phyloP scores from a whole-genome alignment of 2,888 invertebrate species.

The Nomada hirtipes region DNA sequence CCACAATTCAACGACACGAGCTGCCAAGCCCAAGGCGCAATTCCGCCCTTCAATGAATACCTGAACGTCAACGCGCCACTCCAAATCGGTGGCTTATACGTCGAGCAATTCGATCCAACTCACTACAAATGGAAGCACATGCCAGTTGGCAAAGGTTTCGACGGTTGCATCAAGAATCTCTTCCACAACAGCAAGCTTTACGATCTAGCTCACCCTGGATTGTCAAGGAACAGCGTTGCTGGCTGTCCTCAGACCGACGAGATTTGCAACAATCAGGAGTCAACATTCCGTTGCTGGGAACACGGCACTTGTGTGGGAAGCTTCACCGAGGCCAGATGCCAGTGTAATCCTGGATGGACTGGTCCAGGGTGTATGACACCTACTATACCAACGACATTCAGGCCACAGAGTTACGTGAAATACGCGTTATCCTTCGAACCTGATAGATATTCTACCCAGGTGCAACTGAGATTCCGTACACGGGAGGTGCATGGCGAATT shows the following conservation, averaged over 20 bases:
- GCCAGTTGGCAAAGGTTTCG: slow-evolving; percentile 95
- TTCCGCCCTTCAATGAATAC: slow-evolving; percentile 98
- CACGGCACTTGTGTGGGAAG: slow-evolving; percentile 98
- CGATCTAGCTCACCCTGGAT: slow-evolving; percentile 96
- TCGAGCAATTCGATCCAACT: slow-evolving; percentile 95
- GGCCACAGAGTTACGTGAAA: slow-evolving; percentile 97
- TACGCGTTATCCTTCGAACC: slow-evolving; percentile 98
- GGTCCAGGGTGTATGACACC: slow-evolving; percentile 94
- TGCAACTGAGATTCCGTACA: slow-evolving; percentile 97
- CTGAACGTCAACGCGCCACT: slow-evolving; percentile 97
- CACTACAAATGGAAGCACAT: slow-evolving; percentile 96
- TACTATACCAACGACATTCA: slow-evolving; percentile 96
- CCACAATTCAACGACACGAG: slow-evolving; percentile 95
- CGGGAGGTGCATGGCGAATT: slow-evolving; percentile 96
- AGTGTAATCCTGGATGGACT: slow-evolving; percentile 97
- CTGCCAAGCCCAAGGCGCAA: slow-evolving; percentile 95
- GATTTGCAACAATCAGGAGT: slow-evolving; percentile 94
- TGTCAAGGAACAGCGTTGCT: slow-evolving; percentile 93
- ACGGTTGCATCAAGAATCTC: slow-evolving; percentile 97
- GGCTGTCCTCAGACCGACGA: slow-evolving; percentile 98
- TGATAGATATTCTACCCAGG: slow-evolving; percentile 95
- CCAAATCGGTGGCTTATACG: slow-evolving; percentile 96
- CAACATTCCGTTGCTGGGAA: slow-evolving; percentile 94
- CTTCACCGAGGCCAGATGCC: slow-evolving; percentile 94
- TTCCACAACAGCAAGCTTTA: slow-evolving; percentile 98